Base-by-base conservation (phyloP, 2,888 invertebrate species). In the Caenorhabditis angaria region DNA sequence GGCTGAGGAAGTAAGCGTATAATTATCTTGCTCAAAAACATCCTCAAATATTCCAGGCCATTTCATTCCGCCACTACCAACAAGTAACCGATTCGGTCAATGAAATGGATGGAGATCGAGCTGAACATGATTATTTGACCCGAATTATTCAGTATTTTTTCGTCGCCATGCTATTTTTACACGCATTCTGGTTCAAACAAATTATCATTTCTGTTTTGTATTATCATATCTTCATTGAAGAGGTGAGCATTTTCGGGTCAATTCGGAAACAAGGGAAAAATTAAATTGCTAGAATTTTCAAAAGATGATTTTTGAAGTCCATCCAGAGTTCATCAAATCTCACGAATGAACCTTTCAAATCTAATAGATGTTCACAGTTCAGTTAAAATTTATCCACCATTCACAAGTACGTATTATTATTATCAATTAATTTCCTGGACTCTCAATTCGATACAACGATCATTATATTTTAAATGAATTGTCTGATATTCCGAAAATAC, bases 181-280 rank as follows among this genome's bases (percentile, higher is more conserved):
- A 81, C 32, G 59, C 80, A 12, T 70, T 86, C 58, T 86, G 86
- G 86, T 89, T 99, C 89, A 91, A 95, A 3, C 96, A 97, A 95
- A 90, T 99, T 56, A 90, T 95, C 3, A 92, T 93, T 47, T 97
- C 97, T 0, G 92, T 94, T 88, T 88, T 97, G 8, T 99, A 97
- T 88, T 97, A 95, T 89, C 99, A 99, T 88, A 93, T 93, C 59
- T 94, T 97, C 93, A 92, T 94, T 28, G 96, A 99, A 88, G 97
- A 99, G 88, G 92, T 97, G 25, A 53, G 28, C 41, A 8, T 41
- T 47, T 56, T 50, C 22, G 1, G 32, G 20, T 54, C 10, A n/a
- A 22, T 20, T 22, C n/a, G n/a, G n/a, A n/a, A n/a, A n/a, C n/a
- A n/a, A n/a, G n/a, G n/a, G n/a, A n/a, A n/a, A n/a, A n/a, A n/a